Conservation (phyloP, 2,888 invertebrate genomes). For the Phaonia tiefii region DNA sequence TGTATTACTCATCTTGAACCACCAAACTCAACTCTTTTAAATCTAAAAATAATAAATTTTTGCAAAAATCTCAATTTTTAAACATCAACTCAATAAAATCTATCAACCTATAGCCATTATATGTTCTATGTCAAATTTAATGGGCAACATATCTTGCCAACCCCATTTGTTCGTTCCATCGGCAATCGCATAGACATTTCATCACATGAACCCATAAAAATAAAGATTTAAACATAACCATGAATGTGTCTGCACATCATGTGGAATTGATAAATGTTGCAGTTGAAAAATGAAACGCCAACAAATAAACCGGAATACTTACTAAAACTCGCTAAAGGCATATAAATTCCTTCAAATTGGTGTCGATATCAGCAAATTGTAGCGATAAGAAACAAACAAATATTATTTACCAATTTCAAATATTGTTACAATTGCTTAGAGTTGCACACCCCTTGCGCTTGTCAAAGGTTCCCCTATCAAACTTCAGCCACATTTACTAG, state of each 20-base stretch:
- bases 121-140: constrained; percentile 15
- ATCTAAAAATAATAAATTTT: too few species aligned
- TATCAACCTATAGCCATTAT: constrained; percentile 19
- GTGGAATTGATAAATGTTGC: constrained; percentile 45
- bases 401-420: constrained; percentile 52
- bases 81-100: too few species aligned
- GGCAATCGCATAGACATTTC: constrained; percentile 13
- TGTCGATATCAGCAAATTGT: constrained; percentile 59
- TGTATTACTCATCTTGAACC: too few species aligned
- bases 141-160: background rate
- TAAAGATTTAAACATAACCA: constrained; percentile 17
- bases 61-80: too few species aligned
- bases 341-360: constrained; percentile 26
- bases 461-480: too few species aligned
- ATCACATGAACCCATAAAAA: background rate
- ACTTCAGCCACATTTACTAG: too few species aligned
- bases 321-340: background rate
- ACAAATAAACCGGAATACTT: background rate
- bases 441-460: background rate
- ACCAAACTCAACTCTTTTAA: too few species aligned
- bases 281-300: constrained; percentile 4
- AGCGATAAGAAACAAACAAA: constrained; percentile 33
- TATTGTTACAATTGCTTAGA: constrained; percentile 44
- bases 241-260: constrained; percentile 15
- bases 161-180: background rate